Evolutionary conservation across 1,140 invertebrate species (phyloP).

Genomic region (Drosophila guanche): DNA sequence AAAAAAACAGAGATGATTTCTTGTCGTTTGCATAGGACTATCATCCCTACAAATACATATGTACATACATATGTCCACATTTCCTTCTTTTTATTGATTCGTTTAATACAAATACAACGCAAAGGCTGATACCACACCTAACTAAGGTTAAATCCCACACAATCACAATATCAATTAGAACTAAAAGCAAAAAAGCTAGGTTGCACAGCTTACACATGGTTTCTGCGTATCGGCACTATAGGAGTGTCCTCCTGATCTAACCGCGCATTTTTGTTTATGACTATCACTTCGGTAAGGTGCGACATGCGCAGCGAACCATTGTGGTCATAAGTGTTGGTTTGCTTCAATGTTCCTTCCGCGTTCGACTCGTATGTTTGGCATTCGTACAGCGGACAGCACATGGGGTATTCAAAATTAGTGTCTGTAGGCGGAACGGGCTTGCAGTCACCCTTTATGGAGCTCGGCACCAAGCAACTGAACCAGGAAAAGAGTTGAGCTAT

Average conservation of each 20-base stretch:
- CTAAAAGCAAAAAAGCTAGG: neutral
- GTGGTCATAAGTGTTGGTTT: slow-evolving; percentile 66
- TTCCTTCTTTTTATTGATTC: too few species aligned
- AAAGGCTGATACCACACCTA: too few species aligned
- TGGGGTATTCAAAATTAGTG: slow-evolving; percentile 58
- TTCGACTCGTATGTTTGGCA: slow-evolving; percentile 55
- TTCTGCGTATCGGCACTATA: slow-evolving; percentile 39
- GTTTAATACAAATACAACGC: too few species aligned
- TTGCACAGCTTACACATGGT: slow-evolving; percentile 33
- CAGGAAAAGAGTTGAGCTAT: neutral
- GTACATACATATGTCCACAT: too few species aligned
- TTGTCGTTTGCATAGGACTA: too few species aligned
- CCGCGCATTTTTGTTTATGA: slow-evolving; percentile 20
- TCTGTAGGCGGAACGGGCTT: slow-evolving; percentile 33
- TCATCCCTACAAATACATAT: too few species aligned
- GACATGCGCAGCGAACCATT: slow-evolving; percentile 50
- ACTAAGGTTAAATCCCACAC: slow-evolving; percentile 8
- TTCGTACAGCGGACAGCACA: slow-evolving; percentile 72
- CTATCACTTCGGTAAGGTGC: slow-evolving; percentile 54
- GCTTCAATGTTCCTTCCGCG: slow-evolving; percentile 42
- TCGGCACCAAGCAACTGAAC: slow-evolving; percentile 66
- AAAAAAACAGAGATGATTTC: too few species aligned
- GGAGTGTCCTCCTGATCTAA: neutral
- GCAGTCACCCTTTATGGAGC: slow-evolving; percentile 49
- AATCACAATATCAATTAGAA: slow-evolving; percentile 9